phyloP scores from a whole-genome alignment of 1,140 invertebrate species.

The Sitophilus oryzae region DNA sequence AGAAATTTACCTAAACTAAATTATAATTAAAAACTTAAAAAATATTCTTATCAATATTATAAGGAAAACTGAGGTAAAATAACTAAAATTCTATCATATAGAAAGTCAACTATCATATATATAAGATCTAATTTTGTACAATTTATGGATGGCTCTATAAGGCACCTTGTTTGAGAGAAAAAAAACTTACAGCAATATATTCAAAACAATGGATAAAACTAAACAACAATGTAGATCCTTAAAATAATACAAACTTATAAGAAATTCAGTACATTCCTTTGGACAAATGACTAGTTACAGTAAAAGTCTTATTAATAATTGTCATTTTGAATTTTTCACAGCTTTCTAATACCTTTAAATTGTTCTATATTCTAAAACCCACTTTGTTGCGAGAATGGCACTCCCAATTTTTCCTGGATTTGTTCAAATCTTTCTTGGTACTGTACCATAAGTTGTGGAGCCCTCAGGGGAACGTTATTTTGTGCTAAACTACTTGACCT shows the following conservation, averaged over 20 bases:
- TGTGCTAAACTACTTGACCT: conserved; percentile 8
- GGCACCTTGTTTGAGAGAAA: neutral
- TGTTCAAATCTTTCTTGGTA: conserved; percentile 37
- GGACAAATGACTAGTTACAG: too few relatives aligned
- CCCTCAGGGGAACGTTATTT: conserved; percentile 21
- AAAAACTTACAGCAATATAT: too few relatives aligned
- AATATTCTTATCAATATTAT: neutral
- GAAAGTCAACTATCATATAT: neutral
- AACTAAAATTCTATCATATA: neutral
- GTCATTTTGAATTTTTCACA: neutral
- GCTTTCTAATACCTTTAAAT: neutral
- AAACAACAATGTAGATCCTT: too few relatives aligned
- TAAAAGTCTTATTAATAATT: neutral
- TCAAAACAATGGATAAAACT: too few relatives aligned
- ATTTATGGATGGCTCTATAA: conserved; percentile 2
- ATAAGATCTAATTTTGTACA: neutral
- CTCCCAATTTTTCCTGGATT: conserved; percentile 33
- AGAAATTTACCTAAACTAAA: too few relatives aligned
- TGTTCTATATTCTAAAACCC: too few relatives aligned
- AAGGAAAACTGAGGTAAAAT: neutral
- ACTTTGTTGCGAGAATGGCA: conserved; percentile 19
- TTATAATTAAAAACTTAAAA: too few relatives aligned
- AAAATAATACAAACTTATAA: too few relatives aligned
- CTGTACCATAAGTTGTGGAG: conserved; percentile 32
- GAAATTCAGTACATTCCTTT: too few relatives aligned